Evolutionary conservation across 2,888 invertebrate genomes (phyloP).

Genomic region (Monoplex corrugatus): DNA sequence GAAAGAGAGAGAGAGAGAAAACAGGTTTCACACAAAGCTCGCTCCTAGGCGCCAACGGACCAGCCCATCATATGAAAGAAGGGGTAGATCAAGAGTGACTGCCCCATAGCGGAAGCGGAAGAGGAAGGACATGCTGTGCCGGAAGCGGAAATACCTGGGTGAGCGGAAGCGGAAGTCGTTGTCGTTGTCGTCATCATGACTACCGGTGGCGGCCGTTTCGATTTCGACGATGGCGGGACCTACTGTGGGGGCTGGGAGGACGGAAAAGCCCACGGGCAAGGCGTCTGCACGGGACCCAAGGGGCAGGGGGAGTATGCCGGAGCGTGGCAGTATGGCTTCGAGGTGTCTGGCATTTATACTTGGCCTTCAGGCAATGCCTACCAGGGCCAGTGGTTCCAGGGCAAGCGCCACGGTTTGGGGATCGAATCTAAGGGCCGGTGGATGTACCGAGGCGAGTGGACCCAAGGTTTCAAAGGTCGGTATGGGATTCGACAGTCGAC

Average conservation of each 20-base stretch:
- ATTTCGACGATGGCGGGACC: slow-evolving; percentile 99
- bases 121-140: background rate
- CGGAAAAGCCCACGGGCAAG: slow-evolving; percentile 99
- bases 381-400: slow-evolving; percentile 99
- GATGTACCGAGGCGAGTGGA: slow-evolving; percentile 99
- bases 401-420: slow-evolving; percentile 98
- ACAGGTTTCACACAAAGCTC: too few species aligned
- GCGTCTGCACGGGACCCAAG: slow-evolving; percentile 93
- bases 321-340: slow-evolving; percentile 99
- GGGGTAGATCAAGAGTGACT: background rate
- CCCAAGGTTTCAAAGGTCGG: slow-evolving; percentile 98
- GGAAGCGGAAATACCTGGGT: background rate
- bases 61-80: background rate
- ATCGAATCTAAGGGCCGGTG: slow-evolving; percentile 98
- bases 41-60: too few species aligned
- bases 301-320: slow-evolving; percentile 99
- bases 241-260: slow-evolving; percentile 99
- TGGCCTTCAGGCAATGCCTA: slow-evolving; percentile 95
- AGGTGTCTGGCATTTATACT: slow-evolving; percentile 93
- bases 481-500: slow-evolving; percentile 98
- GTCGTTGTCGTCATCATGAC: slow-evolving; percentile 70
- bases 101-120: slow-evolving; percentile 3
- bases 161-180: slow-evolving; percentile 16
- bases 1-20: too few species aligned
- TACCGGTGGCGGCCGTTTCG: slow-evolving; percentile 94